Percentiles rank a stretch among this genome's conserved stretches.
Conservation (phyloP, 2,888 invertebrate species). For the Lasioglossum leucozonium region DNA sequence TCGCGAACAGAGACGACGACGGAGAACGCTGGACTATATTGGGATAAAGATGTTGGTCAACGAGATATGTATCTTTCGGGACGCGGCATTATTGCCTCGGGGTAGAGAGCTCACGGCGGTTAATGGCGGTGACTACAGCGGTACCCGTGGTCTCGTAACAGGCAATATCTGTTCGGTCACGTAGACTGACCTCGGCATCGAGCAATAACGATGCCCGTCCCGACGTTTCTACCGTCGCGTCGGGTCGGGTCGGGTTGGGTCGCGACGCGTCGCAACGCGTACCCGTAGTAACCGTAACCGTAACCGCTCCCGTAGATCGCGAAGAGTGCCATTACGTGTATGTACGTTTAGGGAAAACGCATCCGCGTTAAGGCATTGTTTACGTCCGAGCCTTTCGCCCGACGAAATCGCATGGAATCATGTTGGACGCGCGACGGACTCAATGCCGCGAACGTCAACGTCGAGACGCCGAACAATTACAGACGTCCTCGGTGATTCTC, state of each 20-base stretch:
- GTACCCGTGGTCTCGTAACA: slow-evolving; percentile 74
- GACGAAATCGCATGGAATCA: too few species aligned
- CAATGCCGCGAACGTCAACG: neutral
- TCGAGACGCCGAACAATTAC: neutral
- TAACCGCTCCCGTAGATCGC: neutral
- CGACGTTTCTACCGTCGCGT: slow-evolving; percentile 64
- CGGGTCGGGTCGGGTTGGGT: neutral
- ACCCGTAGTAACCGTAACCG: neutral
- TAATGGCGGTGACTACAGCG: slow-evolving; percentile 75
- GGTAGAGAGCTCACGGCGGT: slow-evolving; percentile 75
- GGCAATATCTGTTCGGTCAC: slow-evolving; percentile 83
- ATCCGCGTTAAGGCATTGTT: neutral
- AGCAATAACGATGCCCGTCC: slow-evolving; percentile 80
- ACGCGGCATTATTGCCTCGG: slow-evolving; percentile 80
- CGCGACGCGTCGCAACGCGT: neutral
- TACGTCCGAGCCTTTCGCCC: neutral
- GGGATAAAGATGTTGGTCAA: slow-evolving; percentile 58
- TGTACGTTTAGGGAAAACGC: neutral
- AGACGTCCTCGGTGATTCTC: neutral
- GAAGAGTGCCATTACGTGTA: neutral
- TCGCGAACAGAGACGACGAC: slow-evolving; percentile 47
- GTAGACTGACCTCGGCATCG: slow-evolving; percentile 84
- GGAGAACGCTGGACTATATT: slow-evolving; percentile 42
- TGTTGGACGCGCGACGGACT: too few species aligned
- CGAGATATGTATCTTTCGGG: slow-evolving; percentile 65